These are phyloP conservation scores for Toxostoma redivivum DNA, from an alignment of 2,113 vertebrate species.

Conservation along the genomic window DNA sequence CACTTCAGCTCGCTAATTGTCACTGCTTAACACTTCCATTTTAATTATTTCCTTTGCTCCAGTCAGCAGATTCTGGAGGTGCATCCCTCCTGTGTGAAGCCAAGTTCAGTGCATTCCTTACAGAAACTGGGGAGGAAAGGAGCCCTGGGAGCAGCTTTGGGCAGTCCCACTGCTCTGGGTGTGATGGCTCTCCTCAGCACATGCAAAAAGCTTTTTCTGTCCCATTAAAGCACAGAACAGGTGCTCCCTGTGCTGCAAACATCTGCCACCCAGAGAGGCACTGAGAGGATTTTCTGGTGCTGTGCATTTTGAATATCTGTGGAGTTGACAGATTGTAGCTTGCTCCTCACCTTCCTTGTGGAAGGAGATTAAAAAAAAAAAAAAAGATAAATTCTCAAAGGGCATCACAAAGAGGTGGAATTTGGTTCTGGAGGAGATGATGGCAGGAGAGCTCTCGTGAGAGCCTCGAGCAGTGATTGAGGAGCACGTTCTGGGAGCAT, in stretches of 20 bases:
- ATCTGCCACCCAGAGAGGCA: not conserved
- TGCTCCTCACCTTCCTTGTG: not conserved
- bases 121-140: not conserved
- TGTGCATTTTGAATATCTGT: not conserved
- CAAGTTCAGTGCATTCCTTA: not conserved
- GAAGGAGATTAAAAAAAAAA: not conserved
- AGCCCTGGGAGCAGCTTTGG: not conserved
- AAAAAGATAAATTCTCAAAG: not conserved
- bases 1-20: constrained; percentile 29
- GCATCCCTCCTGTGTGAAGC: not conserved
- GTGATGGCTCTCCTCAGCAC: not conserved
- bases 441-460: not conserved
- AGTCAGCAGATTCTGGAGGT: not conserved
- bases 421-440: not conserved
- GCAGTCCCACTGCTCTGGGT: not conserved
- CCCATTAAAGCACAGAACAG: not conserved
- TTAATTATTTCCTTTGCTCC: constrained; percentile 39
- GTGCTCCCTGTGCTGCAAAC: not conserved
- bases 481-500: not conserved
- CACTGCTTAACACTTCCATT: constrained; percentile 6
- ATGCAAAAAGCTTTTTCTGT: not conserved
- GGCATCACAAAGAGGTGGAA: not conserved
- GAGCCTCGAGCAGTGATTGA: not conserved
- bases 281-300: not conserved
- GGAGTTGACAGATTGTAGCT: not conserved